Evolutionary conservation across 2,888 invertebrate species (phyloP), one percentile per base, ranked within the genome.

Genomic region (Mechanitis mazaeus): DNA sequence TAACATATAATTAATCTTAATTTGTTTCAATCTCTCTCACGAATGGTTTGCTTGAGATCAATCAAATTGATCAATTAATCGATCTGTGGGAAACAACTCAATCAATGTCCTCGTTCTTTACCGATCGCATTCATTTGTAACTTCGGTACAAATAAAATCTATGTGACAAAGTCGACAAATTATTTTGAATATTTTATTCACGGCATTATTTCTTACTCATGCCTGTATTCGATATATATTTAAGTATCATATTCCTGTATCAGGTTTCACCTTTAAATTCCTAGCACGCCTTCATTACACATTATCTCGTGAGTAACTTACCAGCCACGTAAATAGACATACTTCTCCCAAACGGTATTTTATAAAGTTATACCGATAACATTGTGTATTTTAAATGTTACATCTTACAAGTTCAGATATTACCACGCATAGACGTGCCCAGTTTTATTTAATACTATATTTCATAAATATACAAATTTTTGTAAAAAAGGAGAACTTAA

Each of bases 61-160:
- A 69, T 71, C 70, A 69, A 69, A 66, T 64, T 60, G 67, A 66
- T 69, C 65, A 64, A 66, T 66, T 70, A 67, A 71, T 72, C 69
- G 69, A 63, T 66, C 65, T 66, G 66, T 72, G 68, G 65, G 71
- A 72, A 69, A 60, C 54, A 31, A 33, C 38, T 47, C 45, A 54
- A 45, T 58, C 57, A 33, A 50, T 61, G 50, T 56, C 20, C 20
- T 20, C 45, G 35, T 50, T 31, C 33, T 54, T 55, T 64, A 55
- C 55, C 42, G 33, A 50, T 57, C 33, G 33, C 4, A 55, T 56
- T 56, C 42, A 61, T 47, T 35, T 33, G 38, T 31, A 61, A 42
- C 35, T 35, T 35, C 35, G 35, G 2, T 55, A 42, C 31, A 50
- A 42, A 42, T 31, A 54, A 58, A 38, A 11, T 31, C 20, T 7